Evolutionary conservation across 2,797 vertebrate genomes (phyloP), one percentile per base, ranked within the genome.

Genomic region (Iguana delicatissima): DNA sequence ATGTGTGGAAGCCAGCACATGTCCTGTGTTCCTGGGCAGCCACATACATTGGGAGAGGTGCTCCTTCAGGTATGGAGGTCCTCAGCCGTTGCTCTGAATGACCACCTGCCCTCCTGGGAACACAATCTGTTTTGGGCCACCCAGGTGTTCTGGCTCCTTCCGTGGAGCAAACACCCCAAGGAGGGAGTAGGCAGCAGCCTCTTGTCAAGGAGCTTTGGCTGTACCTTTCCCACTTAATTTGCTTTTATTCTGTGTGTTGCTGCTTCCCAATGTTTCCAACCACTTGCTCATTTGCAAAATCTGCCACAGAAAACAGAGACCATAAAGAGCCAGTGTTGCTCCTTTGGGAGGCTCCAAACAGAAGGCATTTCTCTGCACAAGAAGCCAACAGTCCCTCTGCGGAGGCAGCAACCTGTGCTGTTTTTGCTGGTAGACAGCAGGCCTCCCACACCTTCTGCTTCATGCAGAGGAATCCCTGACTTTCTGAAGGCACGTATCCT

Each of bases 271-370:
- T 84, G 59, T 46, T 84, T 67, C 67, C 26, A 84, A 42, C 59
- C 42, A 64, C 35, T 64, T 64, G 81, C 81, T 62, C 59, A 83
- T 62, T 83, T 83, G 55, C 57, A 64, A 83, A 83, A 83, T 42
- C 35, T 42, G 81, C 57, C 32, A 59, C 57, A 26, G 57, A 57
- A 83, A 83, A 57, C 81, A 83, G 59, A 38, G 5, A 29, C 35
- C 81, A 42, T 64, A 64, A 42, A 83, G 13, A 22, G 46, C 12
- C 81, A 83, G 81, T 32, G 26, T 14, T 12, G n/a, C 18, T 64
- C 35, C 62, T 83, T 22, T 46, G 81, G 62, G 81, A 59, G 13
- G 35, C 35, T 29, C 12, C 50, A 46, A 64, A 13, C 81, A 42
- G 81, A 83, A 64, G 57, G 81, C 35, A 38, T 64, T 83, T 83